Conservation (phyloP, 2,797 vertebrate genomes). For the Acomys russatus region DNA sequence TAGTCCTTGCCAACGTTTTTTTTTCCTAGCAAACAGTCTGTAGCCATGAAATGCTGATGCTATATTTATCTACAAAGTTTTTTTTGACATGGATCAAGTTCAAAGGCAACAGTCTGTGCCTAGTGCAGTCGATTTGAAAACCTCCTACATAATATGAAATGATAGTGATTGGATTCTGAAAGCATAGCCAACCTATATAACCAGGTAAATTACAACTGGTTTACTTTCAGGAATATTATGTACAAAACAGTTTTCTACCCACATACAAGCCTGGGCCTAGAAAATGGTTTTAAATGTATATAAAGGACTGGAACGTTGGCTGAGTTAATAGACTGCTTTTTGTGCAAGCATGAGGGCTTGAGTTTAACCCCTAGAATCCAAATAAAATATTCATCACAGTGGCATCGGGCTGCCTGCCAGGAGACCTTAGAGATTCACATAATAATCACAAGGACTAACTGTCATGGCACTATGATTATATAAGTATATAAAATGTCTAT, state of each 20-base stretch:
- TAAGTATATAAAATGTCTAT: background rate
- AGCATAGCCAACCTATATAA: constrained; percentile 50
- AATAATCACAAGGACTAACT: background rate
- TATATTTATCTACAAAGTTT: constrained; percentile 75
- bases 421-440: background rate
- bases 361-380: background rate
- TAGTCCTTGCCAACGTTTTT: constrained; percentile 34
- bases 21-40: constrained; percentile 31
- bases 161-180: constrained; percentile 66
- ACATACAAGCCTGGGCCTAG: background rate
- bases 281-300: constrained; percentile 1
- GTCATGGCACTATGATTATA: background rate
- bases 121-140: constrained; percentile 49
- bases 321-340: background rate
- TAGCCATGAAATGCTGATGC: constrained; percentile 59
- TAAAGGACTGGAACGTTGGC: background rate
- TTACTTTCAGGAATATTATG: constrained; percentile 52
- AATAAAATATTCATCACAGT: background rate
- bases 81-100: constrained; percentile 59
- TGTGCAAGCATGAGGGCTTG: background rate
- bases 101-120: constrained; percentile 48
- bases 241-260: background rate
- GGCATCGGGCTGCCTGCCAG: background rate
- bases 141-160: constrained; percentile 62
- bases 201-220: constrained; percentile 6